Percentiles rank a stretch among this genome's conserved stretches.
phyloP scores from a whole-genome alignment of 2,113 vertebrate species.

The Myodes glareolus region DNA sequence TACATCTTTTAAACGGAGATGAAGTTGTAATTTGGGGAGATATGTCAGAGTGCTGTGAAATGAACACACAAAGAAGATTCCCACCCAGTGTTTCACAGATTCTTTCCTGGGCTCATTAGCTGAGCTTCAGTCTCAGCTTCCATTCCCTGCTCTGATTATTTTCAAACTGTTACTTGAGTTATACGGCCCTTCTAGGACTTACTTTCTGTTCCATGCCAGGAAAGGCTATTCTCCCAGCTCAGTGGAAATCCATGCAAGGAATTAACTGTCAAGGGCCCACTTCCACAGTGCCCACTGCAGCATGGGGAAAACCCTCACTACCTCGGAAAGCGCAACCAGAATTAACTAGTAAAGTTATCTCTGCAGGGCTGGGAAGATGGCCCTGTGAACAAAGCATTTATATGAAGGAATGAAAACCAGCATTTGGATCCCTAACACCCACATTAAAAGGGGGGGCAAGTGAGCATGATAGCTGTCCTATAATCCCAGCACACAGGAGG shows the following conservation, averaged over 20 bases:
- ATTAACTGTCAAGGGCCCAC: neutral
- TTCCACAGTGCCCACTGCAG: constrained; percentile 54
- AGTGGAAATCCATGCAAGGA: constrained; percentile 57
- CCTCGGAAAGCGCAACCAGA: constrained; percentile 69
- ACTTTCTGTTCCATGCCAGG: constrained; percentile 49
- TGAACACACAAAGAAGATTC: constrained; percentile 64
- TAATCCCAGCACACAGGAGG: neutral
- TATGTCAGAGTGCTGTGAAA: constrained; percentile 66
- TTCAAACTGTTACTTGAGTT: constrained; percentile 70
- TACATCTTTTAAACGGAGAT: constrained; percentile 65
- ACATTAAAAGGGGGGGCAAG: neutral
- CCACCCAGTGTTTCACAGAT: constrained; percentile 43
- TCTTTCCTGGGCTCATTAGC: constrained; percentile 52
- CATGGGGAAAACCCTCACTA: constrained; percentile 30
- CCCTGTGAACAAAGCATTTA: neutral
- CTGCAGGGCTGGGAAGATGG: neutral
- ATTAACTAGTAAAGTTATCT: constrained; percentile 78
- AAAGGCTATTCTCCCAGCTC: constrained; percentile 63
- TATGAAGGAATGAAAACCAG: neutral
- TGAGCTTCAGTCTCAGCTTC: constrained; percentile 58
- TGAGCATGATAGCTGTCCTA: neutral
- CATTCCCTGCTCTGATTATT: constrained; percentile 66
- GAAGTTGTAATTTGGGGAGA: constrained; percentile 66
- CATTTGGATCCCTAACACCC: neutral
- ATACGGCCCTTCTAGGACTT: constrained; percentile 67